A percentile compares a stretch with the other conserved stretches of the same genome.
Conservation (phyloP, 1,140 invertebrate species). For the Aleiodes sp. region DNA sequence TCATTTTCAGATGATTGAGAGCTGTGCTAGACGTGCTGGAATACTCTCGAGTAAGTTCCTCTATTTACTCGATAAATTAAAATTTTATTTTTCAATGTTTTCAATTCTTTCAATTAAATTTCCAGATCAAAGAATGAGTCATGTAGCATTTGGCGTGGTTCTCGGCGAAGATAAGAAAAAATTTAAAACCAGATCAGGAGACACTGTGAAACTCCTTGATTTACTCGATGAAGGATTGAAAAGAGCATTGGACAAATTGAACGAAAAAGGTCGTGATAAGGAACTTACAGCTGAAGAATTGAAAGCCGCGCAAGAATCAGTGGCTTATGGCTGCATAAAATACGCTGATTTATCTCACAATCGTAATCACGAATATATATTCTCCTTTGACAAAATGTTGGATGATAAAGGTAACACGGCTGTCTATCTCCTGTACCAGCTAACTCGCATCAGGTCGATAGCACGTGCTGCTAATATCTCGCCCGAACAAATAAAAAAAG, state of each 20-base stretch:
- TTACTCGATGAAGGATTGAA: constrained; percentile 95
- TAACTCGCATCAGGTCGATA: constrained; percentile 94
- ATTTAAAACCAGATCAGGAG: constrained; percentile 98
- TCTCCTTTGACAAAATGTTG: constrained; percentile 99
- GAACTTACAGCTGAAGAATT: constrained; percentile 87
- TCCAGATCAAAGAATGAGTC: constrained; percentile 78
- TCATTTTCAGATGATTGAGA: constrained; percentile 84
- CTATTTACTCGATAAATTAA: background rate
- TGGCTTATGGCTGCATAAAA: constrained; percentile 99
- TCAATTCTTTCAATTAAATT: constrained; percentile 33
- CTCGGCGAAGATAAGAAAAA: constrained; percentile 99
- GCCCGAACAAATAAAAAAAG: constrained; percentile 68
- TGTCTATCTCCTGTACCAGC: constrained; percentile 95
- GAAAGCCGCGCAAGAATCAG: constrained; percentile 83
- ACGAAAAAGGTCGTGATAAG: constrained; percentile 91
- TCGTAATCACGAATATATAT: constrained; percentile 94
- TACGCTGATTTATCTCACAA: constrained; percentile 97
- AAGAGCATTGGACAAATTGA: constrained; percentile 84
- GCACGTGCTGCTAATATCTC: constrained; percentile 80
- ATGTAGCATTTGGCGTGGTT: constrained; percentile 96
- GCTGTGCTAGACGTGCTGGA: constrained; percentile 76
- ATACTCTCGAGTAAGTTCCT: constrained; percentile 67
- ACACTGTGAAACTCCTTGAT: constrained; percentile 90
- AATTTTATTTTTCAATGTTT: no score
- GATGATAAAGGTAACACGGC: constrained; percentile 99